These are phyloP conservation scores for Cataglyphis altisquamis DNA, from an alignment of 2,888 invertebrate genomes.

Conservation along the genomic window DNA sequence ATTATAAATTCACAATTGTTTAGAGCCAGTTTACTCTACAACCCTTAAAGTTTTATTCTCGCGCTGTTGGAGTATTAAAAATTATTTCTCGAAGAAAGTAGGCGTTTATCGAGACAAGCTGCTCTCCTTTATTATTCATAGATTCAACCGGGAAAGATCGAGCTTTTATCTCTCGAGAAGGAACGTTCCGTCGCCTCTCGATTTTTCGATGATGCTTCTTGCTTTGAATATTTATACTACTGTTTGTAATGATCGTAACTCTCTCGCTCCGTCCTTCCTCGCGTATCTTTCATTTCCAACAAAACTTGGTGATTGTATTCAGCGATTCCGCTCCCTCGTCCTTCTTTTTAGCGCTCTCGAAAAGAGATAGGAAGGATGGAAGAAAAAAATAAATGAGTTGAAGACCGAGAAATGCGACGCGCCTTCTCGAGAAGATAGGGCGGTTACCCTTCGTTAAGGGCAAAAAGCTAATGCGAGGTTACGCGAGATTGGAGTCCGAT, in stretches of 20 bases:
- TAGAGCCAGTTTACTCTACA: background rate
- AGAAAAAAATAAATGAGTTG: conserved; percentile 56
- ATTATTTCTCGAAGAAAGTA: conserved; percentile 63
- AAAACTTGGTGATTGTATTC: conserved; percentile 44
- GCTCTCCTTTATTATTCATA: conserved; percentile 71
- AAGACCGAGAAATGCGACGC: conserved; percentile 42
- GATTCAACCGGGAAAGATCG: conserved; percentile 56
- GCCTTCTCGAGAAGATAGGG: conserved; percentile 44
- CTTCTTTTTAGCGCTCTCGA: conserved; percentile 30
- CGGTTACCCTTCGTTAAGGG: conserved; percentile 69
- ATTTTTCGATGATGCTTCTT: conserved; percentile 69
- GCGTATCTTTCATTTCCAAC: conserved; percentile 15
- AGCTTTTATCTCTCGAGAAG: conserved; percentile 34
- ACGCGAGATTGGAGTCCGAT: conserved; percentile 75
- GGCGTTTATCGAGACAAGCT: conserved; percentile 72
- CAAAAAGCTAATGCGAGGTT: conserved; percentile 74
- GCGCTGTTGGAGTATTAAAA: conserved; percentile 39
- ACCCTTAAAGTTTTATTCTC: conserved; percentile 49
- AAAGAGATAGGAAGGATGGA: background rate
- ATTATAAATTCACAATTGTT: conserved; percentile 27
- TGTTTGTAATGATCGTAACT: conserved; percentile 49
- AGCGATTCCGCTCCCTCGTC: conserved; percentile 7
- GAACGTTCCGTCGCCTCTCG: conserved; percentile 53
- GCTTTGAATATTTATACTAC: conserved; percentile 58
- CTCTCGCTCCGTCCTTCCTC: conserved; percentile 2